phyloP scores from a whole-genome alignment of 2,888 invertebrate genomes.

The Eupithecia insigniata region DNA sequence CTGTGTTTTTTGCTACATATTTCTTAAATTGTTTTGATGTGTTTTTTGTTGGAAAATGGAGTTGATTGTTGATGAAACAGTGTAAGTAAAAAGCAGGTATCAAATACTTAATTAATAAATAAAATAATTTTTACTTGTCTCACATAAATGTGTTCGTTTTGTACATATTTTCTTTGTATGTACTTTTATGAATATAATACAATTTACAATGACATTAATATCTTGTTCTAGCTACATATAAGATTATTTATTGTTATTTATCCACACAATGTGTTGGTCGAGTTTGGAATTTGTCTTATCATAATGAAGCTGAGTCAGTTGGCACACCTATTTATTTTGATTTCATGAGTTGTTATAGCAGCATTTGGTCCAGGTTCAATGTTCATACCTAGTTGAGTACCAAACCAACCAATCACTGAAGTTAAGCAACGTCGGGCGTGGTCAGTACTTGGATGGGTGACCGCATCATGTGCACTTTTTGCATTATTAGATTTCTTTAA shows the following conservation, averaged over 20 bases:
- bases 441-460: no score
- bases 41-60: conserved; percentile 43
- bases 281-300: background rate
- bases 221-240: background rate
- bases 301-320: background rate
- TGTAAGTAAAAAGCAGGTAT: conserved; percentile 34
- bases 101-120: background rate
- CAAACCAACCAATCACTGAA: no score
- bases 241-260: background rate
- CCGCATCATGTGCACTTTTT: no score
- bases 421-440: no score
- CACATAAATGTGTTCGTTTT: no score
- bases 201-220: background rate
- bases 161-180: background rate
- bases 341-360: background rate
- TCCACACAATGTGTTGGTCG: background rate
- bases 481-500: no score
- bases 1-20: background rate
- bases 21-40: conserved; percentile 26
- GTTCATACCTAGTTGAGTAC: no score
- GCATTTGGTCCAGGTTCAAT: no score
- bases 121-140: background rate
- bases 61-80: conserved; percentile 43
- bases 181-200: background rate
- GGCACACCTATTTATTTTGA: conserved; percentile 7